Evolutionary conservation across 2,113 vertebrate species (phyloP).

Genomic region (Vicugna pacos): DNA sequence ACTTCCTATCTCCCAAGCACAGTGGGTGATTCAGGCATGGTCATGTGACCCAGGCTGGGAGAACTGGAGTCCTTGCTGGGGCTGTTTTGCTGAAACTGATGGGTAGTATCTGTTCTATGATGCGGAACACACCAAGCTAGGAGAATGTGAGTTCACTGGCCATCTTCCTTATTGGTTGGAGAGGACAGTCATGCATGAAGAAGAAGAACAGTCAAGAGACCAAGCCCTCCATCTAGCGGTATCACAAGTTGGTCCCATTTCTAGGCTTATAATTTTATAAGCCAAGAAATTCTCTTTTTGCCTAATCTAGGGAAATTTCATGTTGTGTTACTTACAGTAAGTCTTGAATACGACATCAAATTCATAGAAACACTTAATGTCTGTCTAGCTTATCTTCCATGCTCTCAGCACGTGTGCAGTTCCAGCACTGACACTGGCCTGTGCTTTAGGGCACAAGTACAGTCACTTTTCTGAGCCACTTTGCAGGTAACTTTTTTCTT

Average conservation of each 20-base stretch:
- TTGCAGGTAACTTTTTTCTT: neutral
- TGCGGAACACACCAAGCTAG: neutral
- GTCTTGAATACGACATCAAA: neutral
- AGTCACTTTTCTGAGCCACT: neutral
- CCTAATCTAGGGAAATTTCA: neutral
- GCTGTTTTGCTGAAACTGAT: neutral
- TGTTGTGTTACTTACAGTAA: slow-evolving; percentile 5
- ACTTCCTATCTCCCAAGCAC: neutral
- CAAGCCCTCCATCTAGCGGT: neutral
- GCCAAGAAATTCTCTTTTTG: neutral
- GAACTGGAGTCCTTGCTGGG: neutral
- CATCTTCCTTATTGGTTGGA: neutral
- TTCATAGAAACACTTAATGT: neutral
- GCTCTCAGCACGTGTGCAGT: neutral
- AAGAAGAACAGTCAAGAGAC: neutral
- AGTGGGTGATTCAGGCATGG: neutral
- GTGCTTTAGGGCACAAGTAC: neutral
- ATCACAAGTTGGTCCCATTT: neutral
- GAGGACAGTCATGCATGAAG: neutral
- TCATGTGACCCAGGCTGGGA: neutral
- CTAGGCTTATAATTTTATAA: slow-evolving; percentile 22
- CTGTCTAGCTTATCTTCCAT: neutral
- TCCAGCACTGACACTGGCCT: neutral
- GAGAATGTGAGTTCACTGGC: neutral
- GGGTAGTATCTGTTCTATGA: neutral